A percentile compares a stretch with the other conserved stretches of the same genome.
phyloP scores from a whole-genome alignment of 2,113 vertebrate species.

The Rhinogobius similis region DNA sequence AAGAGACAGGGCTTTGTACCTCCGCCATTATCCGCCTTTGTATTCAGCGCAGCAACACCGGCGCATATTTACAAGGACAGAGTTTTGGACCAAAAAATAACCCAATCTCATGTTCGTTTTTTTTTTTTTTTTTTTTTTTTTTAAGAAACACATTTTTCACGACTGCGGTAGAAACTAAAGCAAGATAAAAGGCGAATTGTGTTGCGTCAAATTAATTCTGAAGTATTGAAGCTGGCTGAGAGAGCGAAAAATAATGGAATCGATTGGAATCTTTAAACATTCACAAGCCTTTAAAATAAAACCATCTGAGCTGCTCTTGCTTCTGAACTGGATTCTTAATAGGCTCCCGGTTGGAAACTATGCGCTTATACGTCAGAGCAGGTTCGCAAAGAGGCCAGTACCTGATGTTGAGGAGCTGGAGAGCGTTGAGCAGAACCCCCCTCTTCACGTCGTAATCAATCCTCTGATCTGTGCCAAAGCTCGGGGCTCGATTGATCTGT shows the following conservation, averaged over 20 bases:
- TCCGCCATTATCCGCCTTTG: conserved; percentile 41
- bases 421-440: conserved; percentile 90
- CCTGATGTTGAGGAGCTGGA: conserved; percentile 96
- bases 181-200: conserved; percentile 15
- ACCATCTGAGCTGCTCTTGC: conserved; percentile 25
- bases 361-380: conserved; percentile 6
- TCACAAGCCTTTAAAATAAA: conserved; percentile 25
- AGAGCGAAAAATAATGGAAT: conserved; percentile 31
- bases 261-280: conserved; percentile 40
- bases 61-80: conserved; percentile 31
- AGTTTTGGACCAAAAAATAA: conserved; percentile 26
- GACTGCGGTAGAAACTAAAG: conserved; percentile 26
- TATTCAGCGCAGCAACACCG: conserved; percentile 27
- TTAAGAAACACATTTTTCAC: conserved; percentile 20
- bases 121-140: background rate
- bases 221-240: conserved; percentile 23
- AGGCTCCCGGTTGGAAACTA: conserved; percentile 25
- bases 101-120: conserved; percentile 26
- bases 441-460: conserved; percentile 98
- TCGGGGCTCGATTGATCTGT: conserved; percentile 97
- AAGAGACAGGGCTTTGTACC: conserved; percentile 30
- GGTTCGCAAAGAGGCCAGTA: conserved; percentile 48
- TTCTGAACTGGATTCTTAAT: conserved; percentile 33
- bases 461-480: conserved; percentile 98
- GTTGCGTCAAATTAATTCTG: conserved; percentile 33